Percentiles rank a stretch among this genome's conserved stretches.
phyloP scores from a whole-genome alignment of 2,888 invertebrate genomes.

The Germaria angustata region DNA sequence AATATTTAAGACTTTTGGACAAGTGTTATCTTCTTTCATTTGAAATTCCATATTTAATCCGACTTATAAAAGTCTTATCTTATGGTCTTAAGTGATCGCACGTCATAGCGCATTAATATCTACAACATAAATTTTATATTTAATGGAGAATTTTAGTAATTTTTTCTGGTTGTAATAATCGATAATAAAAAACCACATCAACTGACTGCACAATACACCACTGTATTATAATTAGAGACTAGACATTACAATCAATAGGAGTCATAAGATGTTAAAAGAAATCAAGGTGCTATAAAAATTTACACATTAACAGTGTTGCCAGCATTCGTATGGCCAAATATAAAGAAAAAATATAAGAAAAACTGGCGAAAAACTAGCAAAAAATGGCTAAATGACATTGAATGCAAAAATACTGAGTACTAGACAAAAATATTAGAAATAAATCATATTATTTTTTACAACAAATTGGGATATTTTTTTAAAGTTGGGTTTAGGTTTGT shows the following conservation, averaged over 20 bases:
- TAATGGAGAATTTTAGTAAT: constrained; percentile 37
- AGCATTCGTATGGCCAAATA: no score
- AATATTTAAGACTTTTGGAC: not conserved
- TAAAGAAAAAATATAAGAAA: no score
- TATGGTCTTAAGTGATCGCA: constrained; percentile 11
- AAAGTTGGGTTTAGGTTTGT: no score
- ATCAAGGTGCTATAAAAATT: constrained; percentile 29
- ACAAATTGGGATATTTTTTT: no score
- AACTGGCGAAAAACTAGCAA: no score
- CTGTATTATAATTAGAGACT: not conserved
- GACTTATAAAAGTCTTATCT: constrained; percentile 11
- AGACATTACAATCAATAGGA: not conserved
- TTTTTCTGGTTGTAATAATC: not conserved
- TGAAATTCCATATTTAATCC: constrained; percentile 26
- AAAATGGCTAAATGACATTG: no score
- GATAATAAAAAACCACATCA: not conserved
- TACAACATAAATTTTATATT: constrained; percentile 40
- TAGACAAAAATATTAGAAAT: no score
- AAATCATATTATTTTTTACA: no score
- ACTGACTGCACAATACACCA: not conserved
- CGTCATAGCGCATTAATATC: not conserved
- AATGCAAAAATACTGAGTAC: no score
- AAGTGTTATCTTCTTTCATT: not conserved
- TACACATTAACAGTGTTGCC: constrained; percentile 56
- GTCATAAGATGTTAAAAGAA: not conserved